Evolutionary conservation across 2,797 vertebrate genomes (phyloP), one percentile per base, ranked within the genome.

Genomic region (Naso thynnoides): DNA sequence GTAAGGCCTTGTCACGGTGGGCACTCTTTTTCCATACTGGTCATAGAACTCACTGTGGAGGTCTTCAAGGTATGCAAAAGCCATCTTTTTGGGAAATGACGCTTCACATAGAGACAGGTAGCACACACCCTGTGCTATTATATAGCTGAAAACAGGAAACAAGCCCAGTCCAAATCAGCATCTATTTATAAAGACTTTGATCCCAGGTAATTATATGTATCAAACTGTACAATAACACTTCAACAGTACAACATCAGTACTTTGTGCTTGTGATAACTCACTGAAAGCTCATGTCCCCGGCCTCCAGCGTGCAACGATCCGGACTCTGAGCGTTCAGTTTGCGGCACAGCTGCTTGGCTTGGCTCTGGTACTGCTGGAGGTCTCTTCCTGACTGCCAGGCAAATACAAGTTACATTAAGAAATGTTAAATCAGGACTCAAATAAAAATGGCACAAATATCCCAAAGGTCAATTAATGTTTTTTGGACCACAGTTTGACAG

Each of bases 291-390:
- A 97, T 93, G 77, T 93, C 86, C 36, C 96, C 95, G 0, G 96
- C 95, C 89, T 98, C 96, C 64, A 98, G 82, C 0, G 97, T 98
- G 58, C 97, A 99, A 2, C 96, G 93, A 1, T 95, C 95, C 0
- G 96, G 97, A 26, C 97, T 98, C 71, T 97, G 96, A 45, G 96
- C 94, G 2, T 95, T 96, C 60, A 99, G 86, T 71, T 95, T 98
- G 8, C 96, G 94, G 70, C 95, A 97, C n/a, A 98, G 95, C 85
- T 97, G 96, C 78, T 98, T 99, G 41, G 96, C 97, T 68, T 97
- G 97, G 70, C 88, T 97, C 91, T 99, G 97, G 91, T 98, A 97
- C 57, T 95, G 96, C 72, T 97, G 97, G 50, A 99, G 92, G 77
- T 98, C 96, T 74, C 96, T 94, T 23, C 95, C 96, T 60, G 95